Evolutionary conservation across 2,797 vertebrate genomes (phyloP).

Genomic region (Pangasius djambal): DNA sequence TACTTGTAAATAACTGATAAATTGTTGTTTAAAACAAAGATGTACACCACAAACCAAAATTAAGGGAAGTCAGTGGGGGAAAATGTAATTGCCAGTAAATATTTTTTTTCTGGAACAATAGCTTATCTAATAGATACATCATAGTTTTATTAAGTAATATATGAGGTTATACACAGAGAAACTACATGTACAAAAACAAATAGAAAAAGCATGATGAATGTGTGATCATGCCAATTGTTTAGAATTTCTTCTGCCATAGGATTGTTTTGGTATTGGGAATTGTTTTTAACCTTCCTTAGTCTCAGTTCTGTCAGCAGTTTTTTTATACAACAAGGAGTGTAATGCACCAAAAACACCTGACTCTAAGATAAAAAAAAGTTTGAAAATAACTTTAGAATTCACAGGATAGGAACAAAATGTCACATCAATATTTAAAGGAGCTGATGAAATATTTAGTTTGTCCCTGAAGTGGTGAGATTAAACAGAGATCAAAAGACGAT

Average conservation of each 20-base stretch:
- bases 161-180: not conserved
- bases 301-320: not conserved
- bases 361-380: not conserved
- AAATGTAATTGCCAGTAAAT: not conserved
- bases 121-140: not conserved
- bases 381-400: constrained; percentile 21
- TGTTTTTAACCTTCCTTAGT: not conserved
- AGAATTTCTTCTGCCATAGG: not conserved
- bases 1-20: not conserved
- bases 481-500: constrained; percentile 47
- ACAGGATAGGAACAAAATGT: constrained; percentile 18
- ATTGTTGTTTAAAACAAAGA: not conserved
- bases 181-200: not conserved
- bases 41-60: not conserved
- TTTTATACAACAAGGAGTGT: not conserved
- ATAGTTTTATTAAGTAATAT: not conserved
- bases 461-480: constrained; percentile 55
- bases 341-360: not conserved
- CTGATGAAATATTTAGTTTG: constrained; percentile 67
- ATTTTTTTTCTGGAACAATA: not conserved
- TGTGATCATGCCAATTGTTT: not conserved
- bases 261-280: not conserved
- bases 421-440: constrained; percentile 67
- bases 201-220: not conserved
- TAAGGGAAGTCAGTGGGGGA: no score